Conservation (phyloP, 2,113 vertebrate genomes). For the Lipophrys pholis region DNA sequence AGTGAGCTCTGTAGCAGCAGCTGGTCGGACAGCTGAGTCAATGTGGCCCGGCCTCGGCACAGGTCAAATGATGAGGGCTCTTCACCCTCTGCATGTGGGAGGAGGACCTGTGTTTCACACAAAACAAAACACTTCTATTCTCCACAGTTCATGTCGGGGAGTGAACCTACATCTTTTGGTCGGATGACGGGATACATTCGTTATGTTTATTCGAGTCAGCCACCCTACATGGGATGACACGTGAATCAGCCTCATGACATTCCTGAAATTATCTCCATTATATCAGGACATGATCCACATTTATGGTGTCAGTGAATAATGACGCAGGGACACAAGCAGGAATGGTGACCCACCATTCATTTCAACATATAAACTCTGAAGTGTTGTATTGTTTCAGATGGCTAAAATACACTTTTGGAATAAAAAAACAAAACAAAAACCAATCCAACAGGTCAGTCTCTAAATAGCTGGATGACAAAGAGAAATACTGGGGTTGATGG, state of each 20-base stretch:
- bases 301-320: conserved; percentile 8
- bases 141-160: neutral
- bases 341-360: neutral
- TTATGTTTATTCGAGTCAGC: conserved; percentile 18
- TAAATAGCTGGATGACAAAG: no score
- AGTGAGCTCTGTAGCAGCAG: conserved; percentile 16
- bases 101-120: conserved; percentile 10
- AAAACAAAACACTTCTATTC: neutral
- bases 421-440: neutral
- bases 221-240: conserved; percentile 31
- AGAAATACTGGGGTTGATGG: conserved; percentile 15
- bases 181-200: conserved; percentile 24
- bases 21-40: conserved; percentile 45
- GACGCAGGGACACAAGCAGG: neutral
- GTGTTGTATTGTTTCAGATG: neutral
- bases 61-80: conserved; percentile 47
- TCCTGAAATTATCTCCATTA: conserved; percentile 11
- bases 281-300: conserved; percentile 4
- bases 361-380: neutral
- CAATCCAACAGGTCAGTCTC: neutral
- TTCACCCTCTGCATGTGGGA: neutral
- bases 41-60: conserved; percentile 34
- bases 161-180: neutral
- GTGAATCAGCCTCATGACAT: conserved; percentile 33
- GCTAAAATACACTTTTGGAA: neutral